A percentile compares a stretch with the other conserved stretches of the same genome.
Conservation (phyloP, 2,113 vertebrate species). For the Vanacampus margaritifer region DNA sequence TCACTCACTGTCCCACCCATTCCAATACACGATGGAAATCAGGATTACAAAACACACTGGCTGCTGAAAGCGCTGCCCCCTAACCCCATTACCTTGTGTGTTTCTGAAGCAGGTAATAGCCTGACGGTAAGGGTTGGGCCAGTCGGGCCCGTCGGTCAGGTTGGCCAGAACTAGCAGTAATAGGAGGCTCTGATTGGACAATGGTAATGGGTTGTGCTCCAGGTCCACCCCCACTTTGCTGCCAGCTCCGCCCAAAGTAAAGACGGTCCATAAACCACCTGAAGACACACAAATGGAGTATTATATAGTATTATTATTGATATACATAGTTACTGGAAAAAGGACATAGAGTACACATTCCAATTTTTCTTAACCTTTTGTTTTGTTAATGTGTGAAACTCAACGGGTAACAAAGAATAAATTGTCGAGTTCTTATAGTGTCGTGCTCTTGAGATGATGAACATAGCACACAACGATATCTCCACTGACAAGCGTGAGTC, state of each 20-base stretch:
- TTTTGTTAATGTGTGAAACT: no score
- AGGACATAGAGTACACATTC: no score
- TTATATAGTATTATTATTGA: not conserved
- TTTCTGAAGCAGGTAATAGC: conserved; percentile 93
- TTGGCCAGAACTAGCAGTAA: conserved; percentile 91
- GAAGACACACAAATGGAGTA: conserved; percentile 24
- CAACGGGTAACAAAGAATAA: no score
- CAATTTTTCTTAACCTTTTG: no score
- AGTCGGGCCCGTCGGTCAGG: conserved; percentile 84
- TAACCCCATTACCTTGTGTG: conserved; percentile 82
- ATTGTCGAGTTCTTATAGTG: no score
- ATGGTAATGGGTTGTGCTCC: conserved; percentile 84
- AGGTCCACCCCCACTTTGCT: conserved; percentile 73
- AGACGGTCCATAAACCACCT: conserved; percentile 96
- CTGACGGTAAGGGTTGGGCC: conserved; percentile 90
- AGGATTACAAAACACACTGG: not conserved
- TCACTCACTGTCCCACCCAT: no score
- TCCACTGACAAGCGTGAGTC: no score
- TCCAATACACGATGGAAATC: not conserved
- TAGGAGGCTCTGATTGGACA: conserved; percentile 94
- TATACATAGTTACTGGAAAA: no score
- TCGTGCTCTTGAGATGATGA: no score
- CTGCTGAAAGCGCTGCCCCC: no score
- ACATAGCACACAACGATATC: no score
- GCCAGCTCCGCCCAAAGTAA: conserved; percentile 86